Conservation (phyloP, 1,140 invertebrate genomes). For the Danaus plexippus region DNA sequence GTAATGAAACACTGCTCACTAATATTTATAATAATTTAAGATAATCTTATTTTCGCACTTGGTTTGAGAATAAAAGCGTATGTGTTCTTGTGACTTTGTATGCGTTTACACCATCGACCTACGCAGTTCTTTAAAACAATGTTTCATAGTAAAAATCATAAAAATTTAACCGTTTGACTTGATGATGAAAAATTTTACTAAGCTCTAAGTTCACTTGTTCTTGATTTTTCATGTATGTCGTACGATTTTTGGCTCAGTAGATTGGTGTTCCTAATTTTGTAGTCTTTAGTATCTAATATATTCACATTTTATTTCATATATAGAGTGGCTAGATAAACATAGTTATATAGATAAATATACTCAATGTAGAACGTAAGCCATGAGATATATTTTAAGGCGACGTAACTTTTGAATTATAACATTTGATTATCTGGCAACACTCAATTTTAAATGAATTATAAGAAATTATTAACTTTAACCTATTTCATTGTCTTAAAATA, state of each 20-base stretch:
- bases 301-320: constrained; percentile 15
- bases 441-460: constrained; percentile 7
- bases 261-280: constrained; percentile 32
- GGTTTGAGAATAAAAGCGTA: no score
- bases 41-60: constrained; percentile 7
- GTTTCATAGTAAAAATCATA: no score
- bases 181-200: no score
- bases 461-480: constrained; percentile 13
- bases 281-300: constrained; percentile 13
- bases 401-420: no score
- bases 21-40: constrained; percentile 2
- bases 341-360: no score
- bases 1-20: constrained; percentile 4
- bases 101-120: no score
- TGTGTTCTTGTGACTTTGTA: no score
- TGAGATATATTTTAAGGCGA: no score
- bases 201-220: no score
- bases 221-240: constrained; percentile 2
- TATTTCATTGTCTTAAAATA: constrained; percentile 14
- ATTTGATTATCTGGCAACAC: constrained; percentile 18
- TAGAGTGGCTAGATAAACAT: constrained; percentile 21
- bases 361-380: no score
- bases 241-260: constrained; percentile 40
- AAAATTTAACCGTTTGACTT: no score
- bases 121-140: no score